Base-by-base conservation (phyloP, 1,140 invertebrate genomes). In the Tyrophagus putrescentiae region DNA sequence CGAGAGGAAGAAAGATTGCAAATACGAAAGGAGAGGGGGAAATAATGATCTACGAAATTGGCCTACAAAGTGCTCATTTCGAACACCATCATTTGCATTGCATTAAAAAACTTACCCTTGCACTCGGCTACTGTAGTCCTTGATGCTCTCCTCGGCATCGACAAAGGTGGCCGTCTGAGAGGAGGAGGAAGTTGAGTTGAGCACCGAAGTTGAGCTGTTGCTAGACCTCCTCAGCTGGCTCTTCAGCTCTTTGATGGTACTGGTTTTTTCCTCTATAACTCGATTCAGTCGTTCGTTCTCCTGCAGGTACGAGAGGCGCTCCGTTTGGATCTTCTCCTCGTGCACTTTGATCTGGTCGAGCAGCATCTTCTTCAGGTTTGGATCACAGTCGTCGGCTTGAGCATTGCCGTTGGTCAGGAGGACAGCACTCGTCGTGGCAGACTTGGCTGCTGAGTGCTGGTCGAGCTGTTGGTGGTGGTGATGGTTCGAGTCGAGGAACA, bases 71-170 rank as follows among this genome's bases (percentile, higher is more conserved):
- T n/a, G n/a, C n/a, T n/a, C n/a, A n/a, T n/a, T n/a, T n/a, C n/a
- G n/a, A n/a, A n/a, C n/a, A n/a, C n/a, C n/a, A n/a, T n/a, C n/a
- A n/a, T n/a, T n/a, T n/a, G n/a, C n/a, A n/a, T n/a, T n/a, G n/a
- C n/a, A n/a, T n/a, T 1, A 54, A 54, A 9, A 32, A 54, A 54
- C 52, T 54, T 54, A 54, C 52, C 52, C 52, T 54, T 36, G 27
- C 25, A 31, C 11, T 54, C 13, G 27, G 27, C 25, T n/a, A n/a
- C n/a, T 54, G 27, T 48, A 48, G 45, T 48, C 45, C 31, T 53
- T 53, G 6, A 27, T 11, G 23, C 23, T 25, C 28, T 11, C 50
- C 5, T 11, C 50, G 5, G 23, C 18, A 29, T 54, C 52, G 25
- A 13, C n/a, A 3, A 31, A 27, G 11, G 2, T 31, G n/a, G 13